phyloP scores from a whole-genome alignment of 2,113 vertebrate species.

The Sorex araneus region DNA sequence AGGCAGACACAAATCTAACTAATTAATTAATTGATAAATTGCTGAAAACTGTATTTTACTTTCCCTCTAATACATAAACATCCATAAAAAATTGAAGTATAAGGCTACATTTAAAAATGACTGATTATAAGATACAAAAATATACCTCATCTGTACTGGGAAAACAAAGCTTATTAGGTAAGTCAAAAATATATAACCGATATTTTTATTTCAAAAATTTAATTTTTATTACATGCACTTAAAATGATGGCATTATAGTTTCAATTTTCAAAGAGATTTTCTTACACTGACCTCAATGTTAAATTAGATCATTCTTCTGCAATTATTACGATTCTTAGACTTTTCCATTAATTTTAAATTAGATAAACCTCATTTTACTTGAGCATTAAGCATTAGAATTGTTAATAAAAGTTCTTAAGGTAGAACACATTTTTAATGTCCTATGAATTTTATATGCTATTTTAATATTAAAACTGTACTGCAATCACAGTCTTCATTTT shows the following conservation, averaged over 20 bases:
- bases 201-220: neutral
- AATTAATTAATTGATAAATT: neutral
- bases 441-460: constrained; percentile 13
- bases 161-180: no score
- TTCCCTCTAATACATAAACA: neutral
- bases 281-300: constrained; percentile 36
- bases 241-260: constrained; percentile 2
- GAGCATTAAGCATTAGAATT: neutral
- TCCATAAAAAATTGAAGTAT: no score
- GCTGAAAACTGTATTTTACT: neutral
- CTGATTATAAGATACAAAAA: no score
- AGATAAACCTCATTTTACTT: constrained; percentile 22
- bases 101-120: no score
- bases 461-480: constrained; percentile 42
- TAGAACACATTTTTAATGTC: constrained; percentile 38
- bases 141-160: no score
- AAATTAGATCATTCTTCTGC: constrained; percentile 49
- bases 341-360: constrained; percentile 40
- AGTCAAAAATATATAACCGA: no score
- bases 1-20: no score
- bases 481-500: neutral
- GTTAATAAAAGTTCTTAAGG: constrained; percentile 11
- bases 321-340: neutral
- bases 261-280: constrained; percentile 55
- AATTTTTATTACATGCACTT: constrained; percentile 39